Evolutionary conservation across 2,797 vertebrate species (phyloP), one percentile per base, ranked within the genome.

Genomic region (Enteromius trimaculatus): DNA sequence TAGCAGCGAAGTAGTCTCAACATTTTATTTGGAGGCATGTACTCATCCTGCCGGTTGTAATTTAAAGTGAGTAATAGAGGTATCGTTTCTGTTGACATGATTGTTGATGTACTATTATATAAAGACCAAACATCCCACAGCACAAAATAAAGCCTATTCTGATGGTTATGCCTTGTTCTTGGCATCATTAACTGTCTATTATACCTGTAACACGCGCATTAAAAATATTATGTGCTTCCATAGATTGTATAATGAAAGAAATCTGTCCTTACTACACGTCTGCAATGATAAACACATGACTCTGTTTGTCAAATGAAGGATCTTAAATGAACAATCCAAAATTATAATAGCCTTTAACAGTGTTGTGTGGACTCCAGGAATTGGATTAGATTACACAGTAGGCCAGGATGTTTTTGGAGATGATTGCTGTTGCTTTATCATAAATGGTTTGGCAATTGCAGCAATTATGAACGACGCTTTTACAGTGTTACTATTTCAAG

Each of bases 61-160:
- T 79, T 66, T 79, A 79, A 79, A 37, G 19, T 34, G 76, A 78
- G 60, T 16, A 23, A 79, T 37, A 78, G 44, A 51, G 3, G 42
- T 49, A 29, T 10, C 26, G 66, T 79, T 66, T 79, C 16, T 34
- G 19, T 21, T 49, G 76, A 44, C 55, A 60, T 26, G 34, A 47
- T 64, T 6, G 2, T 31, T 2, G 2, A 31, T 65, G 42, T 19
- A 23, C 76, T 49, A 65, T 65, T 49, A 31, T n/a, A 47, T 64
- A 42, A 31, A 77, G 37, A 62, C 26, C 29, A 77, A 78, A 37
- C 42, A 16, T 34, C 44, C 6, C 26, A 29, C 4, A 5, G 13
- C 16, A 31, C 17, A 31, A 78, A 49, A 47, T 9, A 49, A 47
- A 64, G 8, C 42, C 37, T 19, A 64, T 64, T 29, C 55, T 64